These are phyloP conservation scores for Malthinus seriepunctatus DNA, from an alignment of 2,888 invertebrate species.

Conservation along the genomic window DNA sequence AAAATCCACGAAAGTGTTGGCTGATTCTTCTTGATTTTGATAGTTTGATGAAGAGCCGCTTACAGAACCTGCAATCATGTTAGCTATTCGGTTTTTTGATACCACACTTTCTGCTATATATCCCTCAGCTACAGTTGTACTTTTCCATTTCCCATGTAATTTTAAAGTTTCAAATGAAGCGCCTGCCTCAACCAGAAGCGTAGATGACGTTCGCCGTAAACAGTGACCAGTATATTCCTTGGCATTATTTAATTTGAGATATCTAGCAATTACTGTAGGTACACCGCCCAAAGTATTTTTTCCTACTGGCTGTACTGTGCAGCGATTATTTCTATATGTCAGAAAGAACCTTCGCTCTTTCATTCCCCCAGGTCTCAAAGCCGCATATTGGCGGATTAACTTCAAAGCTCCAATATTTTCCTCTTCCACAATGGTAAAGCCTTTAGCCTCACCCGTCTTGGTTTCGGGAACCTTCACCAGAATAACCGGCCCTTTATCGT, in stretches of 20 bases:
- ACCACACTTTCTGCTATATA: slow-evolving; percentile 6
- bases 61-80: no score
- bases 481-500: slow-evolving; percentile 28
- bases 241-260: slow-evolving; percentile 12
- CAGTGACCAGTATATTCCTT: slow-evolving; percentile 20
- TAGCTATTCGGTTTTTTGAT: slow-evolving; percentile 16
- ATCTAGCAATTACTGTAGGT: slow-evolving; percentile 12
- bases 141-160: slow-evolving; percentile 10
- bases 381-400: slow-evolving; percentile 14
- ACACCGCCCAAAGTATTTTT: slow-evolving; percentile 15
- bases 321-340: slow-evolving; percentile 10
- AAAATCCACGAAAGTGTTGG: no score
- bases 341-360: slow-evolving; percentile 14
- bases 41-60: no score
- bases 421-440: slow-evolving; percentile 33
- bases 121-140: slow-evolving; percentile 8
- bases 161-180: slow-evolving; percentile 13
- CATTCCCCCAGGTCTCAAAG: slow-evolving; percentile 10
- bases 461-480: slow-evolving; percentile 26
- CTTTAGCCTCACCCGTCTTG: slow-evolving; percentile 16
- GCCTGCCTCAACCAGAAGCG: slow-evolving; percentile 13
- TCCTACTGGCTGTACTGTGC: slow-evolving; percentile 7
- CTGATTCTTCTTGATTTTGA: no score
- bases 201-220: slow-evolving; percentile 14
- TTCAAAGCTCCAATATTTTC: slow-evolving; percentile 22